Base-by-base conservation (phyloP, 1,140 invertebrate species). In the Aphaenogaster rudis region DNA sequence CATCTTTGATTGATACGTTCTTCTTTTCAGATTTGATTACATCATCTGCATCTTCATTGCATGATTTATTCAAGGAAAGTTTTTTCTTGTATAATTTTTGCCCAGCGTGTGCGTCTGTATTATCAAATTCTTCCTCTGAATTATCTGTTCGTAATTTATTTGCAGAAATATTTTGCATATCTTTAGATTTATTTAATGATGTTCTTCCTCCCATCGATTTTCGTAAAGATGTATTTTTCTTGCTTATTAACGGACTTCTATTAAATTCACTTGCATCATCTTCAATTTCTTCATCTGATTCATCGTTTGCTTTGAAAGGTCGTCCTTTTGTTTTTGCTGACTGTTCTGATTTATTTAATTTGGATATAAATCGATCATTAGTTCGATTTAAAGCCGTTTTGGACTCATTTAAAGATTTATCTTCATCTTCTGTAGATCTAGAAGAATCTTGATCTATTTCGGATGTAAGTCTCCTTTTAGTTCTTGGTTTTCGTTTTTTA, bases 161-260 rank as follows among this genome's bases (percentile, higher is more conserved):
- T 57, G 17, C 1, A 71, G 36, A 57, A 13, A n/a, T 28, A 28
- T 42, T 71, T 33, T 71, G n/a, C 5, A 42, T 8, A 39, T 21
- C 39, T 36, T 15, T 79, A 63, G 64, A 89, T 66, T 85, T 85
- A 50, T 42, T 77, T 33, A 42, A 74, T 36, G 80, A 84, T 63
- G 13, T 36, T n/a, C 3, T 71, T 17, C 39, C 11, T 36, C 54
- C 39, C 3, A 13, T 39, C 7, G 57, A 85, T 77, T 84, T 63
- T n/a, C 3, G 57, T n/a, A 64, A 85, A 85, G 42, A 59, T 39
- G 33, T 79, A 54, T 39, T 61, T 42, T 78, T 64, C 5, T 67
- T 74, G 39, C 33, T 45, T 17, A 6, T 33, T 28, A 17, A 1
- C 0, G 21, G 45, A 2, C 59, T 74, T 63, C 21, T 50, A 17